phyloP scores from a whole-genome alignment of 2,888 invertebrate genomes.

The Lithophane ornitopus region DNA sequence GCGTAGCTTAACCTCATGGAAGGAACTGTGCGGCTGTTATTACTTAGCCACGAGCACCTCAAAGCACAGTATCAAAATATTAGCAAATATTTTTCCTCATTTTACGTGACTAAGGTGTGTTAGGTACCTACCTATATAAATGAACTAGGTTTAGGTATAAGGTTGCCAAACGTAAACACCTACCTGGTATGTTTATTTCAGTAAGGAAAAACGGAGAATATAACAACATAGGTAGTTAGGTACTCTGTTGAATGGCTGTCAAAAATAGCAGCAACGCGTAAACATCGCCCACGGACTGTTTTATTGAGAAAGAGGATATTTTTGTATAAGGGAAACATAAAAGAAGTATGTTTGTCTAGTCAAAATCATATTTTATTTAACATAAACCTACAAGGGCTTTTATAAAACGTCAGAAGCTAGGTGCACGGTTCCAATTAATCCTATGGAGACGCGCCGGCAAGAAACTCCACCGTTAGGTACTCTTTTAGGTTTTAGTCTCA shows the following conservation, averaged over 20 bases:
- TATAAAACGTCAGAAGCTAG: not conserved
- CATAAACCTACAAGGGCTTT: not conserved
- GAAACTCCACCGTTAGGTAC: not conserved
- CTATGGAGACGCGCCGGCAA: not conserved
- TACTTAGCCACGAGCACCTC: no score
- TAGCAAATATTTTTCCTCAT: no score
- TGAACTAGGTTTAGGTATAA: not conserved
- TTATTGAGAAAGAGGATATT: conserved; percentile 53
- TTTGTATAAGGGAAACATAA: conserved; percentile 3
- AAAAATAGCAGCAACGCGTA: conserved; percentile 58
- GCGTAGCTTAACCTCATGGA: no score
- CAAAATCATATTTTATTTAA: no score
- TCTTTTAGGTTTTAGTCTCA: no score
- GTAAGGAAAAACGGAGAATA: conserved; percentile 21
- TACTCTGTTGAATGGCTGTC: conserved; percentile 29
- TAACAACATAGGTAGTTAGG: conserved; percentile 21
- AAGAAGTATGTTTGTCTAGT: conserved; percentile 15
- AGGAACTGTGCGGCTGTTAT: no score
- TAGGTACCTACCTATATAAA: not conserved
- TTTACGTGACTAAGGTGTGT: no score
- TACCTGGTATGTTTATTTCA: conserved; percentile 32
- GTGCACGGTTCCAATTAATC: not conserved
- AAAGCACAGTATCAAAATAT: no score
- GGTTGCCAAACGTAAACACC: conserved; percentile 8
- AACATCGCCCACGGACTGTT: conserved; percentile 58